Conservation (phyloP, 1,140 invertebrate genomes). For the Zeugodacus cucurbitae region DNA sequence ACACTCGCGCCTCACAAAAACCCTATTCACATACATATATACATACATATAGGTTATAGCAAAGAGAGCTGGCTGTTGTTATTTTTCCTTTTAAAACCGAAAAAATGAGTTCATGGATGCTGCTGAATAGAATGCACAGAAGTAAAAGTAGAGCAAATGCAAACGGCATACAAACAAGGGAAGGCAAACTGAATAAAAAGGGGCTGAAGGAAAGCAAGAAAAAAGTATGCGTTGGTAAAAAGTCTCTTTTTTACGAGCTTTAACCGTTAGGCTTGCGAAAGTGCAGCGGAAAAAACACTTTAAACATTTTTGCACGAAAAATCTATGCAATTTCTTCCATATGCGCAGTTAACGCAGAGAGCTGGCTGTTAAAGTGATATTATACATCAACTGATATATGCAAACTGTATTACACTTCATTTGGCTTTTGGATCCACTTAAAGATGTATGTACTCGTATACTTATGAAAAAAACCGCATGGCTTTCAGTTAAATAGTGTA, state of each 20-base stretch:
- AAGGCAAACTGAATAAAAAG: background rate
- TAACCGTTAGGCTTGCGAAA: background rate
- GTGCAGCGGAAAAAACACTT: background rate
- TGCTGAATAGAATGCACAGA: conserved; percentile 16
- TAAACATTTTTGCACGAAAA: background rate
- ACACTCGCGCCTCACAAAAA: background rate
- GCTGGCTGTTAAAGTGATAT: background rate
- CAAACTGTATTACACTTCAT: conserved; percentile 2
- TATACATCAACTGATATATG: background rate
- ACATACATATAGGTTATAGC: too few species aligned
- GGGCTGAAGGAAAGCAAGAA: background rate
- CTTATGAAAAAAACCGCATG: conserved; percentile 1
- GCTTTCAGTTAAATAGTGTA: background rate
- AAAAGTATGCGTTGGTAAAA: background rate
- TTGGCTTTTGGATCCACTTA: background rate
- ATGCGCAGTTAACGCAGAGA: background rate
- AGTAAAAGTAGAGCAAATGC: conserved; percentile 32
- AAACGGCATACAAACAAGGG: background rate
- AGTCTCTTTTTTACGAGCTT: background rate
- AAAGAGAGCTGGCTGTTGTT: background rate
- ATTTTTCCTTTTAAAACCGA: background rate
- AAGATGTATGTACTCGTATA: too few species aligned
- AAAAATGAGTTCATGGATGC: conserved; percentile 39
- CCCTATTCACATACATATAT: too few species aligned
- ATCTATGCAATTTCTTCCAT: background rate